Evolutionary conservation across 23 tunicate genomes (phyloP), one percentile per base, ranked within the genome.

Genomic region (Halocynthia roretzi): DNA sequence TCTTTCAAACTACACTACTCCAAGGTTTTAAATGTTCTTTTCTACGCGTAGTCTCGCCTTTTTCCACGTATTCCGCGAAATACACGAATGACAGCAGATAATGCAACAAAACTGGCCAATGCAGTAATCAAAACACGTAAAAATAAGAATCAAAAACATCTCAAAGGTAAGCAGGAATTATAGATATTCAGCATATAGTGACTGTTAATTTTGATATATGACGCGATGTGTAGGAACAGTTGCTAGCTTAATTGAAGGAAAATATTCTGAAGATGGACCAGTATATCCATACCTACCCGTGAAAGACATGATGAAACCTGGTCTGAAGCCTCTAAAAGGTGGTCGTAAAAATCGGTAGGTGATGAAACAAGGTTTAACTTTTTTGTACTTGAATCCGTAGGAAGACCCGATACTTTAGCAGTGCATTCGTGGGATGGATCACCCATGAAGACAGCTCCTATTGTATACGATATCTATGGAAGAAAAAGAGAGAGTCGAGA

Each of bases 1-100:
- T 18, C 14, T 18, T 67, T 18, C 2, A 60, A 4, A 17, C 64
- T 60, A 15, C n/a, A 60, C 2, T 60, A 60, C 64, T 60, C 2
- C 2, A 0, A 1, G 10, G 2, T 71, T 17, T 10, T 77, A 64
- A 10, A 5, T 11, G 15, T 11, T 5, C 1, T 0, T 83, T 81
- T 19, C 19, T n/a, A 67, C 20, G 71, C 50, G 48, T 66, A 89
- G 96, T 73, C 88, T 7, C 82, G 77, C 6, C 80, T 89, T 51
- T 89, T 89, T 80, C 96, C 96, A 11, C 79, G 69, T 22, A 89
- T 89, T 10, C 96, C 96, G 14, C 50, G 96, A 50, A 89, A 89
- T 75, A 67, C 96, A 6, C 84, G 96, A 17, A 69, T 89, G 22
- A 89, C 96, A 18, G 96, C 96, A 18, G 96, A 89, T 62, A 65